Evolutionary conservation across 2,113 vertebrate genomes (phyloP), one percentile per base, ranked within the genome.

Genomic region (Budorcas taxicolor): DNA sequence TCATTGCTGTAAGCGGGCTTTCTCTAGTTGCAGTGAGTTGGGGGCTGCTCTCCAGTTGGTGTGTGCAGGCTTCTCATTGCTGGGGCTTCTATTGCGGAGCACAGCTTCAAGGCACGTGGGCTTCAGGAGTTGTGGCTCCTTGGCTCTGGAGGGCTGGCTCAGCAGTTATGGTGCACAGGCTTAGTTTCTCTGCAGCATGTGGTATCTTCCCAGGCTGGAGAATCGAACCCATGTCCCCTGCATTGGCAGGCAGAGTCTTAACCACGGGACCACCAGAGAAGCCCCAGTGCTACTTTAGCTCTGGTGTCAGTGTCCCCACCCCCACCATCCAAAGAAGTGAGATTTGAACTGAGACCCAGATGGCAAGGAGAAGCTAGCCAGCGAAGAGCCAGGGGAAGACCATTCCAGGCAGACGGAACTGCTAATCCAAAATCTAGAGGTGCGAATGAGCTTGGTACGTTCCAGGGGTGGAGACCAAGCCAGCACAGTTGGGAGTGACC

Each of bases 391-490:
- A 80, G 95, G 14, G 43, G 27, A 40, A 95, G 23, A 76, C 3
- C 47, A 29, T 78, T 94, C 85, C 64, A 83, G 94, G 47, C 8
- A 33, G 58, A 95, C 27, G 21, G 27, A 88, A 94, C 67, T 43
- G 23, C n/a, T 62, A 55, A 94, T 57, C 74, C 58, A 50, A 74
- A 50, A 23, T 53, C 29, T 50, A 27, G 40, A 95, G 81, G 33
- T 31, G 40, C 36, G 67, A 40, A 55, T 85, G 94, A 92, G 36
- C 21, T 96, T 17, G 4, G 40, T 58, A 33, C 11, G 10, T 87
- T 60, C 21, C 43, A 58, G 6, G 55, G 33, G 4, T 55, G 17
- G 74, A 55, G 36, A 92, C 58, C 25, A 91, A 87, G 87, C 15
- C 31, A 78, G 43, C 4, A 4, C 25, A 45, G 87, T n/a, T 52